Evolutionary conservation across 2,888 invertebrate species (phyloP).

Genomic region (Protodeltote pygarga): DNA sequence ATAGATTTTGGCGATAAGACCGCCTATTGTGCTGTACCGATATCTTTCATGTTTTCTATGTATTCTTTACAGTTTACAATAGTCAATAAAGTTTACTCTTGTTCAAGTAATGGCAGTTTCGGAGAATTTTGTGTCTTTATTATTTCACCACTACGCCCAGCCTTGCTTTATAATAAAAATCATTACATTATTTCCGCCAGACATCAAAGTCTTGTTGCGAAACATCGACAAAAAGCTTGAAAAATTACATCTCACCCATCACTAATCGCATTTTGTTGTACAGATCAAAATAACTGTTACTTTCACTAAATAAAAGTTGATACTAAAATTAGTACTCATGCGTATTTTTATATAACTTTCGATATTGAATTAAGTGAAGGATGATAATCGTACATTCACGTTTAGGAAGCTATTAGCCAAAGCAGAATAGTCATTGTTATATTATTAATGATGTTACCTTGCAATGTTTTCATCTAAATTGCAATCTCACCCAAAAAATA

Average conservation of each 20-base stretch:
- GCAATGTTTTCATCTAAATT: too few species aligned
- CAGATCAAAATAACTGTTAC: conserved; percentile 34
- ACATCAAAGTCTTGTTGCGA: conserved; percentile 24
- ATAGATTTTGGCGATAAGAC: too few species aligned
- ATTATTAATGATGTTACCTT: too few species aligned
- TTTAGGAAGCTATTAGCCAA: neutral
- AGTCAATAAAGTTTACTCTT: too few species aligned
- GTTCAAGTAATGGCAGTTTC: too few species aligned
- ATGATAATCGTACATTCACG: neutral
- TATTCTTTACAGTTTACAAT: too few species aligned
- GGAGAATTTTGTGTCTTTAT: neutral
- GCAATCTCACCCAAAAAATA: too few species aligned
- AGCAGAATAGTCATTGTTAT: neutral
- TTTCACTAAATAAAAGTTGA: conserved; percentile 37
- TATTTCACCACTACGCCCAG: neutral
- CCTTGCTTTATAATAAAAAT: conserved; percentile 9
- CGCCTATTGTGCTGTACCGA: too few species aligned
- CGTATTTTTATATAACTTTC: conserved; percentile 29
- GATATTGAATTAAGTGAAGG: conserved; percentile 10
- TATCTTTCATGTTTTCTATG: too few species aligned
- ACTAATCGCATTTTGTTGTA: conserved; percentile 28
- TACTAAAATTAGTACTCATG: conserved; percentile 20
- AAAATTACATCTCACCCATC: conserved; percentile 37
- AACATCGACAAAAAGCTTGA: conserved; percentile 38
- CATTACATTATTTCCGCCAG: conserved; percentile 5